Base-by-base conservation (phyloP, 2,113 vertebrate species). In the Speoplatyrhinus poulsoni region DNA sequence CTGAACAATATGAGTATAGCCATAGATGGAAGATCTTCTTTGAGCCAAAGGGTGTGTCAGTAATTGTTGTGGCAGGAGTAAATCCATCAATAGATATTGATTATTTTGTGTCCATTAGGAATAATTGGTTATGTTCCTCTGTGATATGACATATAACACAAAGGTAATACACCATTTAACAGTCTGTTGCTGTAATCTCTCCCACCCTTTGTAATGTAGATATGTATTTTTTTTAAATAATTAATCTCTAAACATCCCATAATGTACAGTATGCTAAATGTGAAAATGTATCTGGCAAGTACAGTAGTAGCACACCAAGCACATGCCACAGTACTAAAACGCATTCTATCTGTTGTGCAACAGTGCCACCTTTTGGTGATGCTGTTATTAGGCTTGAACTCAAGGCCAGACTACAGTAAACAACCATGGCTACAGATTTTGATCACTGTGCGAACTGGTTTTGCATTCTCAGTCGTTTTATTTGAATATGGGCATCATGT, bases 321-420 rank as follows among this genome's bases (percentile, higher is more conserved):
- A 5, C 0, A 41, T 41, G 36, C 36, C 36, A 41, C 36, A 41
- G 7, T 41, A 41, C 36, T 41, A 41, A 41, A 41, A 41, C 4
- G 7, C 7, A 41, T 41, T 41, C 36, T 5, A 41, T 41, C 6
- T 41, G 36, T 41, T 90, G 88, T 90, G 67, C 86, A 91, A 92
- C 91, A 93, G 85, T 88, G 91, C 88, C 91, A 92, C 89, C 91
- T 91, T 76, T 75, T 89, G 92, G 91, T 71, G 1, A 8, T 16
- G 17, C 49, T 52, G 53, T n/a, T 54, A 54, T 6, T n/a, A 53
- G 1, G 9, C 17, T 16, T 54, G 53, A n/a, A 2, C 17, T 9
- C 26, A 26, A 26, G 26, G 26, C 26, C 26, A 26, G 26, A 26
- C 26, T 26, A 2, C 26, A 26, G 26, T 26, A 26, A 26, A 26